Base-by-base conservation (phyloP, 35 echinoderm and acorn worm species). In the Eucidaris tribuloides region DNA sequence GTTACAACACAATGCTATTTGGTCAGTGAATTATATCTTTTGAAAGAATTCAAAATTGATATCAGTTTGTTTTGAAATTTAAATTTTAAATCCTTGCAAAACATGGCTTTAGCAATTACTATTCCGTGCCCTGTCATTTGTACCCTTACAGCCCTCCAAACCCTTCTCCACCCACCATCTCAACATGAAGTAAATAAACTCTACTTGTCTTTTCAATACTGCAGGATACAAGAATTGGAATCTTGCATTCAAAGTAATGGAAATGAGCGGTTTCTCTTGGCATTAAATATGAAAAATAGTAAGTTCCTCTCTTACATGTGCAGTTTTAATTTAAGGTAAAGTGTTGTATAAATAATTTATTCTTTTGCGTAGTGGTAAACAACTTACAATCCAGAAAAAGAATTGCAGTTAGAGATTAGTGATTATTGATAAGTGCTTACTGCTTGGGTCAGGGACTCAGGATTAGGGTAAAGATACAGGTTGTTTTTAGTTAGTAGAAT, bases 231-330 rank as follows among this genome's bases (percentile, higher is more conserved):
- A 25, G 88, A 90, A 11, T 22, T 90, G 25, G 44, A 90, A 29
- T 7, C 22, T 14, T 90, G 88, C 49, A 42, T 78, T 36, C 14
- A 65, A 37, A 78, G 80, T 41, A 90, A 84, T 45, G 70, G 40
- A 27, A 49, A 83, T 29, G 80, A 90, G 49, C 54, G 56, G 5
- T 90, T 42, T 62, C 29, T 83, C 33, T 36, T 83, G 4, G 62
- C 70, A 29, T 77, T 90, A 24, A 35, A 83, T 30, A 49, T 46
- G 44, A 57, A 61, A 30, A 90, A 82, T 78, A 71, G 88, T 90
- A 84, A 35, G 41, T 29, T 13, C 50, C 14, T 35, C 43, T 64
- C n/a, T 35, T n/a, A 65, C 11, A 20, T 0, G 34, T 20, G 9
- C 14, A 74, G 33, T 46, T 30, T 20, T 39, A 36, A 23, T 5